Conservation (phyloP, 2,797 vertebrate genomes). For the Xenentodon cancila region DNA sequence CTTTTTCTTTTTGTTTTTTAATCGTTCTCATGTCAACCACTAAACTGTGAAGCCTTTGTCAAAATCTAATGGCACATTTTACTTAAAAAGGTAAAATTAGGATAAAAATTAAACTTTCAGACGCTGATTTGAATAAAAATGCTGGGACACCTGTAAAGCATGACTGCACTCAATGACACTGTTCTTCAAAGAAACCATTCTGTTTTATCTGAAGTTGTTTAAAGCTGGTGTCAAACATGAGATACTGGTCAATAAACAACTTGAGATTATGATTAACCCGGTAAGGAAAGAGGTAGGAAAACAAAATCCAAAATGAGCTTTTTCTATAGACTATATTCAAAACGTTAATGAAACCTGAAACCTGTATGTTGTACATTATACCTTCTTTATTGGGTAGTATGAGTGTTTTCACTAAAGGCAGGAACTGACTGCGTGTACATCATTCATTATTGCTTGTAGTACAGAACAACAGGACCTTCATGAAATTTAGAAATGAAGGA, state of each 20-base stretch:
- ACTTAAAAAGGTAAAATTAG: background rate
- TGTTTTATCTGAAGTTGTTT: slow-evolving; percentile 61
- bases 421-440: slow-evolving; percentile 1
- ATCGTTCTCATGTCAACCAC: slow-evolving; percentile 13
- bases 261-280: slow-evolving; percentile 21
- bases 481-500: background rate
- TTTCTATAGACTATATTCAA: background rate
- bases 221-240: slow-evolving; percentile 59
- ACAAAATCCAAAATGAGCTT: background rate
- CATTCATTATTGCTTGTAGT: background rate
- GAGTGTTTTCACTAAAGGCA: too few relatives aligned
- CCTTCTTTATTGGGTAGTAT: too few relatives aligned
- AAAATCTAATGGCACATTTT: slow-evolving; percentile 1
- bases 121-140: background rate
- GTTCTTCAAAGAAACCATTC: slow-evolving; percentile 25
- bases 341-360: background rate
- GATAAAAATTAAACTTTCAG: too few relatives aligned
- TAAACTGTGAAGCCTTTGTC: background rate
- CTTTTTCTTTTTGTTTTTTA: slow-evolving; percentile 12
- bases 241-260: slow-evolving; percentile 69
- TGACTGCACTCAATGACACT: slow-evolving; percentile 37
- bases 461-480: slow-evolving; percentile 1
- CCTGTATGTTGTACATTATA: background rate
- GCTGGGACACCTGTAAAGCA: background rate
- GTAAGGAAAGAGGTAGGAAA: slow-evolving; percentile 27